phyloP scores from a whole-genome alignment of 2,113 vertebrate species.

The Saimiri boliviensis region DNA sequence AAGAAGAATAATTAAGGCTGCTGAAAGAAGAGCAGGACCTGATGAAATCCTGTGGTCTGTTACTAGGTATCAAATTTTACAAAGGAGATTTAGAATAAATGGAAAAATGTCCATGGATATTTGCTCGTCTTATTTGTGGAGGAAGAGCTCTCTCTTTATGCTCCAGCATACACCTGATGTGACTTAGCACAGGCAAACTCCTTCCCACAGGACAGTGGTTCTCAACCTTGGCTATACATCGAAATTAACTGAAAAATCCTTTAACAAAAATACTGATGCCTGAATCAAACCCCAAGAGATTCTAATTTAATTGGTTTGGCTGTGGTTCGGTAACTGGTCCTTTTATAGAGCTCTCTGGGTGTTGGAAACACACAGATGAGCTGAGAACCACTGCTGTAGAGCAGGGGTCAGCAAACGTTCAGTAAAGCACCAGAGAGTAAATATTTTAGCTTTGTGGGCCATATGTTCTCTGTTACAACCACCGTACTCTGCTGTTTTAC shows the following conservation, averaged over 20 bases:
- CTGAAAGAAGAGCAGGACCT: neutral
- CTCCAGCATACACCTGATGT: neutral
- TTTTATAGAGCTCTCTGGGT: neutral
- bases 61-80: neutral
- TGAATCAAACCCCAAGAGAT: neutral
- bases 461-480: neutral
- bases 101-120: neutral
- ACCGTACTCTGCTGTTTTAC: neutral
- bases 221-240: neutral
- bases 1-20: neutral
- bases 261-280: neutral
- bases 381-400: neutral
- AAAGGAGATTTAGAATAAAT: neutral
- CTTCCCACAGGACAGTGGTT: neutral
- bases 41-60: neutral
- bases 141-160: neutral
- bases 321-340: neutral
- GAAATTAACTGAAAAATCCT: neutral
- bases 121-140: neutral
- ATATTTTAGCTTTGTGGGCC: neutral
- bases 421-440: neutral
- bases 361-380: neutral
- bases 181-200: neutral
- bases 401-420: neutral
- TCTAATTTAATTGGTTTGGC: constrained; percentile 33